Conservation (phyloP, 2,113 vertebrate genomes). For the Alosa alosa region DNA sequence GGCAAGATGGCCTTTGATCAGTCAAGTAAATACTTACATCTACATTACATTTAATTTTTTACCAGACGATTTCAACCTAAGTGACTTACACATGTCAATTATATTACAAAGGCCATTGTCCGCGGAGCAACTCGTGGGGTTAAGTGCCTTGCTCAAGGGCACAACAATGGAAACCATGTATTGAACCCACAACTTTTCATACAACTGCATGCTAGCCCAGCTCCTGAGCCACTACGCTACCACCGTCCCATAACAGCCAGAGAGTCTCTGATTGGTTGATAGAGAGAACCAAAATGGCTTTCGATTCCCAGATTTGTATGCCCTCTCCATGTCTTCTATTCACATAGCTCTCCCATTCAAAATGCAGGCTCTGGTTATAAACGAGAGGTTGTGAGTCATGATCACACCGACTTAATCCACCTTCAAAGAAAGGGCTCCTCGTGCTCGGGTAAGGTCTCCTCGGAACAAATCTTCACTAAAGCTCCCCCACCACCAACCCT, state of each 20-base stretch:
- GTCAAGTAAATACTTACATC: not conserved
- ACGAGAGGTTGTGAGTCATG: slow-evolving; percentile 41
- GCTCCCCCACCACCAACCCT: slow-evolving; percentile 20
- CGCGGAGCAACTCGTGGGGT: too few relatives aligned
- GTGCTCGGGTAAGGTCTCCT: slow-evolving; percentile 36
- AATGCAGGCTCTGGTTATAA: slow-evolving; percentile 35
- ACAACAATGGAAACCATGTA: too few relatives aligned
- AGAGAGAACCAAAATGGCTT: not conserved
- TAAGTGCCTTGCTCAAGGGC: too few relatives aligned
- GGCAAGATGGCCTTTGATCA: not conserved
- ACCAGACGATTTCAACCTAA: too few relatives aligned
- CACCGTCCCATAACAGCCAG: not conserved
- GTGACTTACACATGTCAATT: too few relatives aligned
- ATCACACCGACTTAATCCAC: slow-evolving; percentile 49
- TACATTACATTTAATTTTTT: too few relatives aligned
- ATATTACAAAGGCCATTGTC: too few relatives aligned
- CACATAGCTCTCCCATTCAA: slow-evolving; percentile 14
- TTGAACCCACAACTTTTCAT: too few relatives aligned
- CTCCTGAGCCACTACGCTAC: too few relatives aligned
- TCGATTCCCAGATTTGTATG: not conserved
- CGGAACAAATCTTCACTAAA: slow-evolving; percentile 50
- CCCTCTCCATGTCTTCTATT: not conserved
- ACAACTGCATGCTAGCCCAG: too few relatives aligned
- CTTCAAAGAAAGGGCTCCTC: slow-evolving; percentile 40
- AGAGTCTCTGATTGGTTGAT: not conserved